These are phyloP conservation scores for Alces alces DNA, from an alignment of 2,113 vertebrate species.

Conservation along the genomic window DNA sequence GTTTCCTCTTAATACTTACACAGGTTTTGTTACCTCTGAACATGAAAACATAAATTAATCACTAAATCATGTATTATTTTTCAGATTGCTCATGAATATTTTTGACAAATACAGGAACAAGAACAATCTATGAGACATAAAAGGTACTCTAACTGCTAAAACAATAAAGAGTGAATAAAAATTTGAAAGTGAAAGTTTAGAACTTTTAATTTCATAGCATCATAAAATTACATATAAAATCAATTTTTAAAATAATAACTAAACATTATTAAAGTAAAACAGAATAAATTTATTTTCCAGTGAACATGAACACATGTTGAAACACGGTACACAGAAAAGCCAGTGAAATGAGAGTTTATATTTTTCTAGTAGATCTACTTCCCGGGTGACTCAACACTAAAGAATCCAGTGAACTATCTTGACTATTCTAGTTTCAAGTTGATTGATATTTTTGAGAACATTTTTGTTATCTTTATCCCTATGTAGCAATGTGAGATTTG, in stretches of 20 bases:
- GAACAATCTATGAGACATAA: not conserved
- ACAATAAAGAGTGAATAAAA: not conserved
- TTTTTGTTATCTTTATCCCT: not conserved
- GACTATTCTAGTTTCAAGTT: not conserved
- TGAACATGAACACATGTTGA: not conserved
- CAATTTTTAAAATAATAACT: not conserved
- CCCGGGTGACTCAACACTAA: rapidly evolving
- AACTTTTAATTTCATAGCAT: not conserved
- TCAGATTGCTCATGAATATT: not conserved
- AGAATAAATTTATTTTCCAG: not conserved
- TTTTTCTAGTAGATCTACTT: not conserved
- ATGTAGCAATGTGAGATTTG: not conserved
- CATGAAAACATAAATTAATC: not conserved
- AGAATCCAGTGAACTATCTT: not conserved
- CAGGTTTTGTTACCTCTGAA: not conserved
- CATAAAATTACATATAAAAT: not conserved
- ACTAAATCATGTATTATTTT: not conserved
- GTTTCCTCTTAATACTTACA: not conserved
- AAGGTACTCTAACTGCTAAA: not conserved
- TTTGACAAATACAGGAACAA: not conserved
- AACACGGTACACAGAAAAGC: not conserved
- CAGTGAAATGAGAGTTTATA: not conserved
- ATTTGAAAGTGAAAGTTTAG: not conserved
- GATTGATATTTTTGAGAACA: not conserved
- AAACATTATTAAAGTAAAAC: not conserved